Evolutionary conservation across 2,797 vertebrate genomes (phyloP).

Genomic region (Arrhamphus sclerolepis): DNA sequence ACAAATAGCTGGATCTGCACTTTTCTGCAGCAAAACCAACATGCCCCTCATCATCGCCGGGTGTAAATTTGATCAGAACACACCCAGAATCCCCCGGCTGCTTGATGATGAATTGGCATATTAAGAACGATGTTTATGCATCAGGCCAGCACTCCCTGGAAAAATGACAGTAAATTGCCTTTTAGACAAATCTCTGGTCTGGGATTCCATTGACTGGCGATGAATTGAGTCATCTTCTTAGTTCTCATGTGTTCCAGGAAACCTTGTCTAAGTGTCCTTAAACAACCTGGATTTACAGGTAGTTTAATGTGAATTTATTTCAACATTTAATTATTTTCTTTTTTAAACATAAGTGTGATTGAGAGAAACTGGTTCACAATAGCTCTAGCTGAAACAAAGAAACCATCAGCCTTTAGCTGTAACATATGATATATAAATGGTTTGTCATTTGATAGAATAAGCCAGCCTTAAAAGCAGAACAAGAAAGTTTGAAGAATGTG

Average conservation of each 20-base stretch:
- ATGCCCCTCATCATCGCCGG: conserved; percentile 77
- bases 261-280: conserved; percentile 48
- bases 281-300: conserved; percentile 13
- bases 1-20: conserved; percentile 82
- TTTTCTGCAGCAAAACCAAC: conserved; percentile 77
- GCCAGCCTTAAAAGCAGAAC: too few species aligned
- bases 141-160: conserved; percentile 63
- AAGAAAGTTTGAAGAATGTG: conserved; percentile 1
- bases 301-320: conserved; percentile 29
- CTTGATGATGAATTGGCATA: conserved; percentile 78
- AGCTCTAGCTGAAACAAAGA: neutral
- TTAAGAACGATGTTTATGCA: conserved; percentile 79
- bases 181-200: conserved; percentile 72
- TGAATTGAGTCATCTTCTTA: conserved; percentile 53
- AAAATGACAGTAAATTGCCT: conserved; percentile 78
- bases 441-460: too few species aligned
- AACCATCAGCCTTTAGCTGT: conserved; percentile 1
- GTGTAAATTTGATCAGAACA: conserved; percentile 78
- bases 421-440: too few species aligned
- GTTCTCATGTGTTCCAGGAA: conserved; percentile 56
- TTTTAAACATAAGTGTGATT: conserved; percentile 15
- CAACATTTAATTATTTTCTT: neutral
- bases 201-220: conserved; percentile 59
- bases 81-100: conserved; percentile 69
- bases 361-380: neutral